Evolutionary conservation across 2,888 invertebrate genomes (phyloP), one percentile per base, ranked within the genome.

Genomic region (Tromatobia lineatoria): DNA sequence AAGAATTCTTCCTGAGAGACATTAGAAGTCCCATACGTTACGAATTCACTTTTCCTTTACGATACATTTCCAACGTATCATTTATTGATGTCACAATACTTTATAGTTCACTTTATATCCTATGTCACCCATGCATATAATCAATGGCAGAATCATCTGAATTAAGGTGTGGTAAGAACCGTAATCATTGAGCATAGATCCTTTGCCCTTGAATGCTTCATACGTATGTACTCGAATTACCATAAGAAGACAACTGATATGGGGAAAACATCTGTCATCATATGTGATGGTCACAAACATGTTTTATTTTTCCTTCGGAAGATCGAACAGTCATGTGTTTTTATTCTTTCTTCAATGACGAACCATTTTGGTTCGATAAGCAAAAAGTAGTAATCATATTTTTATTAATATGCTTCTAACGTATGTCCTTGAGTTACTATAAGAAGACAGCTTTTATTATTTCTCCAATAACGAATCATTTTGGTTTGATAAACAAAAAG

Each of bases 111-210:
- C 18, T 69, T 38, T 50, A 15, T 11, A 47, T 34, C 34, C 18
- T 25, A 52, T 25, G 47, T 29, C 15, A 20, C 6, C 47, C 61
- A 52, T 75, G 64, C 47, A 75, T 75, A 47, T 61, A 67, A 76
- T 83, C 76, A 52, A 69, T 54, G 50, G 54, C 38, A 76, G 59
- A 73, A 23, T 73, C 57, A 20, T 54, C 54, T 10, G 29, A 25
- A 47, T 70, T 79, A 59, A 82, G 79, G 86, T 52, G 75, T 79
- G 75, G 78, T 54, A 57, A 71, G 78, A 50, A 57, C 25, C 59
- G 64, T 78, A 85, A 80, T 86, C 82, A 85, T 82, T 50, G 86
- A 82, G 85, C 86, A 80, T 85, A 82, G 81, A 87, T 87, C 87
- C 86, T 80, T 64, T 64, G 80, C 15, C 57, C 73, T 78, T 50